Evolutionary conservation across 2,888 invertebrate species (phyloP), one percentile per base, ranked within the genome.

Genomic region (Yponomeuta cagnagella): DNA sequence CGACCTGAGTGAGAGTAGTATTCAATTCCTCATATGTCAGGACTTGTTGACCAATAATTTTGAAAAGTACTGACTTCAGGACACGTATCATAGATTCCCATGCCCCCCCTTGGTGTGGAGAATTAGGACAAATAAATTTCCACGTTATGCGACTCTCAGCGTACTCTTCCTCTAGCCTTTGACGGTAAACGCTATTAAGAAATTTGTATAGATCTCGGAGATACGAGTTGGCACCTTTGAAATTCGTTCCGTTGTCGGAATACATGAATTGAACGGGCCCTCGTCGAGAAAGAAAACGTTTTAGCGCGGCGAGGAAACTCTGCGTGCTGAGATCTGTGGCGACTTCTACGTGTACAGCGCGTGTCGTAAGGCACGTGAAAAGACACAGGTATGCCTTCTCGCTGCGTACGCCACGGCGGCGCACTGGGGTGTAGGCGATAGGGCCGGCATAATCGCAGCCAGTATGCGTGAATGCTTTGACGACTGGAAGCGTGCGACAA

Each of bases 161-260:
- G 23, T 23, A 23, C 23, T 23, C 23, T 23, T 23, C 23, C 23
- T 70, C 70, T 31, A 70, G 65, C 23, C 48, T 43, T 66, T 71
- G 69, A 66, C 58, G 33, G 5, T 37, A 37, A 5, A 37, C 33
- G 33, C 33, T 37, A 37, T 37, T 37, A 37, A 37, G 33, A 37
- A 37, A 37, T 37, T 37, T 37, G 33, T 37, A 37, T 37, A 37
- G 33, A 37, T 37, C 33, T 2, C 33, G 33, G 33, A 37, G 33
- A 37, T 37, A 37, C 33, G 33, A 37, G 33, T 37, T 37, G 5
- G 33, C 33, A 37, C 33, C 33, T 37, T 37, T 37, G 23, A 63
- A 63, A 15, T 15, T 63, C n/a, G 58, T 63, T 23, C 6, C 63
- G 23, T 63, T 63, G 63, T 63, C 63, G 15, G 63, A 63, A 63